Evolutionary conservation across 2,888 invertebrate genomes (phyloP).

Genomic region (Drosophila leonis): DNA sequence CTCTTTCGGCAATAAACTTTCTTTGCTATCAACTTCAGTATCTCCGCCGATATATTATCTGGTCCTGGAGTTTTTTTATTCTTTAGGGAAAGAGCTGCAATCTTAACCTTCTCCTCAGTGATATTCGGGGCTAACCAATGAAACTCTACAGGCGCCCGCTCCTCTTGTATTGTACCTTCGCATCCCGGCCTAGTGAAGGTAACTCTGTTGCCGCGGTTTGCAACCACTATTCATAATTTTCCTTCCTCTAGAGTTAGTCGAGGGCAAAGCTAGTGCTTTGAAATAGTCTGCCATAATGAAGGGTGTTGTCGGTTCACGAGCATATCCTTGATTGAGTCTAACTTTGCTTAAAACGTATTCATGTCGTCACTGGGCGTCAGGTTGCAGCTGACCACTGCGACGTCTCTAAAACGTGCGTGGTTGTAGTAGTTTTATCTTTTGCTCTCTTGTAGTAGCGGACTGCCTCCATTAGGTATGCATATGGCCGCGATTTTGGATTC

Average conservation of each 20-base stretch:
- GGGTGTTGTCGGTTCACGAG: not conserved
- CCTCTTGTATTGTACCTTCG: too few species aligned
- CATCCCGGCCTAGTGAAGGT: too few species aligned
- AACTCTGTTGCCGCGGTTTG: too few species aligned
- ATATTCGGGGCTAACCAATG: too few species aligned
- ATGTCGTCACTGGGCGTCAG: not conserved
- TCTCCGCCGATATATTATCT: too few species aligned
- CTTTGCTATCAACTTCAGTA: too few species aligned
- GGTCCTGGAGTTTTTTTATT: too few species aligned
- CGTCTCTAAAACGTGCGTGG: not conserved
- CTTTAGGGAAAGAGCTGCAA: too few species aligned
- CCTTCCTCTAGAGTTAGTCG: not conserved
- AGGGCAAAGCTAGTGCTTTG: not conserved
- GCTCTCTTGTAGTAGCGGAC: not conserved
- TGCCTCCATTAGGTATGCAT: not conserved
- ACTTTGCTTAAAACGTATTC: not conserved
- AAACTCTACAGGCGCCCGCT: too few species aligned
- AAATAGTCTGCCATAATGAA: not conserved
- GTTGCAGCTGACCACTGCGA: not conserved
- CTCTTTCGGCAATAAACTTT: too few species aligned
- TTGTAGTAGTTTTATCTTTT: not conserved
- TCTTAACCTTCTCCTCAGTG: too few species aligned
- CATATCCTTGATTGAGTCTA: not conserved
- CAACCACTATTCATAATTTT: too few species aligned
- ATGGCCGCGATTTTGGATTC: not conserved